Evolutionary conservation across 2,113 vertebrate genomes (phyloP).

Genomic region (Lichenostomus cassidix): DNA sequence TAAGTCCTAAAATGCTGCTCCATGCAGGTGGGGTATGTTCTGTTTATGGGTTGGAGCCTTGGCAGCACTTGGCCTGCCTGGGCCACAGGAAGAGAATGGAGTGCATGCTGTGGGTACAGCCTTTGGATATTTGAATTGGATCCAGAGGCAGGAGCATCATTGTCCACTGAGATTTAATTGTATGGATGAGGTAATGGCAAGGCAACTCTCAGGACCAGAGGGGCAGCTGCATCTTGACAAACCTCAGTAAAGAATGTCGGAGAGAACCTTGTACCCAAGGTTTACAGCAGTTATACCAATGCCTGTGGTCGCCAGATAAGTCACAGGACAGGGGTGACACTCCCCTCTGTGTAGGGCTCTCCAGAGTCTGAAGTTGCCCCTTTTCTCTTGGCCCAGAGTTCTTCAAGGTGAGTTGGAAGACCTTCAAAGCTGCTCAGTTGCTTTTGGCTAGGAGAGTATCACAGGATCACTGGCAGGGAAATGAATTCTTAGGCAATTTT

Average conservation of each 20-base stretch:
- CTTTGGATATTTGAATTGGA: neutral
- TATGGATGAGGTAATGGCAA: neutral
- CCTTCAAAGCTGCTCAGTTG: neutral
- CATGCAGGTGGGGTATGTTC: neutral
- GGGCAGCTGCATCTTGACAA: neutral
- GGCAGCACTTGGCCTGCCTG: neutral
- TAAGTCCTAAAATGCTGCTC: slow-evolving; percentile 70
- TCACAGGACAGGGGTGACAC: neutral
- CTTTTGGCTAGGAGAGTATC: neutral
- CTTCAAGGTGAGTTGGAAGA: neutral
- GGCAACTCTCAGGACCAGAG: neutral
- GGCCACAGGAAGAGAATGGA: neutral
- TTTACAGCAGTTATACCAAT: neutral
- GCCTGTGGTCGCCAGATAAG: neutral
- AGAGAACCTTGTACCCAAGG: neutral
- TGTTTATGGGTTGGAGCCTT: neutral
- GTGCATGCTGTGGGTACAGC: neutral
- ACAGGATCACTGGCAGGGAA: neutral
- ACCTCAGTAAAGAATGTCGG: neutral
- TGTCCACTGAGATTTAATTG: neutral
- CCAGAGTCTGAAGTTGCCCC: neutral
- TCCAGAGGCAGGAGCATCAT: neutral
- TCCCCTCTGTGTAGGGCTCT: neutral
- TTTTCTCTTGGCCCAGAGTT: neutral
- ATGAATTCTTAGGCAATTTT: neutral